phyloP scores from a whole-genome alignment of 2,888 invertebrate genomes.

The Eupithecia pulchellata region DNA sequence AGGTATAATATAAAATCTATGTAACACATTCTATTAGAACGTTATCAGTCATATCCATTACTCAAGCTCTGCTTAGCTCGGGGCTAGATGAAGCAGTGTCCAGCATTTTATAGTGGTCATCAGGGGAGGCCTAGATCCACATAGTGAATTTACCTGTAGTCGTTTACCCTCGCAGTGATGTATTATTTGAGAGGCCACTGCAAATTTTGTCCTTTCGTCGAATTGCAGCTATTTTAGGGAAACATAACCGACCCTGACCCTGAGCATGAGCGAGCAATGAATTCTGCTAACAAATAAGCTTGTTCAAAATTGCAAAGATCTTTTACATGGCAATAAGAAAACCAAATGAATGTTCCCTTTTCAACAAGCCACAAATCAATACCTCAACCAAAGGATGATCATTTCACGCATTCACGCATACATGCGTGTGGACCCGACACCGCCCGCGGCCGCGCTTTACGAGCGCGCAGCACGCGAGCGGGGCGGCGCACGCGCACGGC shows the following conservation, averaged over 20 bases:
- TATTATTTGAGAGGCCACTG: not conserved
- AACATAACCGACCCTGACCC: not conserved
- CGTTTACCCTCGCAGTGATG: not conserved
- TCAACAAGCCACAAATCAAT: conserved; percentile 5
- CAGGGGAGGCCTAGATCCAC: not conserved
- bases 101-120: not conserved
- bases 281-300: not conserved
- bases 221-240: not conserved
- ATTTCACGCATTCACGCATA: conserved; percentile 23
- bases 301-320: not conserved
- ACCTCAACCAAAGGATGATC: not conserved
- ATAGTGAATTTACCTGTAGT: not conserved
- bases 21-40: too few species aligned
- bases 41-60: too few species aligned
- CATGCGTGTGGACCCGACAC: conserved; percentile 41
- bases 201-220: not conserved
- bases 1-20: too few species aligned
- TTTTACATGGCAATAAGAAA: not conserved
- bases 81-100: too few species aligned
- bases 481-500: conserved; percentile 48
- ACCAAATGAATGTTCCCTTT: not conserved
- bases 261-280: not conserved
- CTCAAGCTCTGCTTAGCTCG: too few species aligned
- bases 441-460: conserved; percentile 47
- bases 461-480: conserved; percentile 51